Evolutionary conservation across 92 coral and sea anemone genomes (phyloP).

Genomic region (Phenganax marumi): DNA sequence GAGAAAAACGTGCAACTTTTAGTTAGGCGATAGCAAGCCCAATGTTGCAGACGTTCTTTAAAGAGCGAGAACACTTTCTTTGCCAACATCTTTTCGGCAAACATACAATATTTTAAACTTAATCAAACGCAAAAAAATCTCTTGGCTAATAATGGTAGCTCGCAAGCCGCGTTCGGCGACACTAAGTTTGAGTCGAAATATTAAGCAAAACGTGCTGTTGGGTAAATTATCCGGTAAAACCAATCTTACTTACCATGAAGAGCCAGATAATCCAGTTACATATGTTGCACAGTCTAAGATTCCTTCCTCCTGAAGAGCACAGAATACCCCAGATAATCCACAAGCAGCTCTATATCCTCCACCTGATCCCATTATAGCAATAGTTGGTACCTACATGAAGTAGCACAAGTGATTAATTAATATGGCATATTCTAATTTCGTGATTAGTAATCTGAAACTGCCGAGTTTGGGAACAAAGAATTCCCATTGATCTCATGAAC

Average conservation of each 20-base stretch:
- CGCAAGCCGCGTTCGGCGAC: no score
- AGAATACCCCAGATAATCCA: slow-evolving; percentile 57
- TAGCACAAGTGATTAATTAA: not conserved
- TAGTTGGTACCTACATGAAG: slow-evolving; percentile 59
- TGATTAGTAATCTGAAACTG: no score
- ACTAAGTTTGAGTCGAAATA: slow-evolving; percentile 29
- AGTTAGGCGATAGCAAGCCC: no score
- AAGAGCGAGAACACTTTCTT: no score
- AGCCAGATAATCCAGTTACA: slow-evolving; percentile 60
- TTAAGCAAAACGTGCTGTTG: not conserved
- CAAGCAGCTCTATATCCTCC: slow-evolving; percentile 66
- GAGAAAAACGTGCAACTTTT: no score
- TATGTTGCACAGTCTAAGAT: slow-evolving; percentile 56
- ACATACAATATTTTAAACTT: no score
- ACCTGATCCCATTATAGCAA: slow-evolving; percentile 68
- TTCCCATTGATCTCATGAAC: no score
- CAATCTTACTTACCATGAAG: slow-evolving; percentile 50
- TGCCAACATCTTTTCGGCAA: no score
- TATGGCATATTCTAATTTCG: not conserved
- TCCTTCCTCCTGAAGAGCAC: slow-evolving; percentile 57
- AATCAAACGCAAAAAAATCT: no score
- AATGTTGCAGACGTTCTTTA: no score
- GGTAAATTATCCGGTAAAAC: not conserved
- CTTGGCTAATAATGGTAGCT: no score
- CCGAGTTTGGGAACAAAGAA: no score